A percentile compares a stretch with the other conserved stretches of the same genome.
Evolutionary conservation across 1,140 invertebrate genomes (phyloP).

Genomic region (Drosophila santomea): DNA sequence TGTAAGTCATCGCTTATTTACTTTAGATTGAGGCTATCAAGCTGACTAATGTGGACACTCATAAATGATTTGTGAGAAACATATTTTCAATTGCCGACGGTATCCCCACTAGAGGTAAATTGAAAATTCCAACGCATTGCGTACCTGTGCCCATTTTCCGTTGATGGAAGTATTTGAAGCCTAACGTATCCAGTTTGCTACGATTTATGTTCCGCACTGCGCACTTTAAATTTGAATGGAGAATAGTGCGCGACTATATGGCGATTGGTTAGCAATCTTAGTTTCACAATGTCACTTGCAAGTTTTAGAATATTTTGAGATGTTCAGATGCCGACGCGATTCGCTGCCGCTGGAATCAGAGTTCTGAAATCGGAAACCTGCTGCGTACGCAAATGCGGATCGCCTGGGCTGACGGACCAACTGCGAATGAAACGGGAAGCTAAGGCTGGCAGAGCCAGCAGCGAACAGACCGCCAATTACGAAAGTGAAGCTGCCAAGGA

Average conservation of each 20-base stretch:
- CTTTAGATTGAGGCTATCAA: not conserved
- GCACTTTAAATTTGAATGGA: slow-evolving; percentile 5
- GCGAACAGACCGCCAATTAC: slow-evolving; percentile 83
- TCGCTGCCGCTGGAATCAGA: slow-evolving; percentile 19
- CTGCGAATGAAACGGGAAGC: slow-evolving; percentile 71
- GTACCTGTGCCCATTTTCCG: slow-evolving; percentile 85
- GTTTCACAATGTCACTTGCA: not conserved
- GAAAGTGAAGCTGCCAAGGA: slow-evolving; percentile 84
- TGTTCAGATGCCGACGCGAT: slow-evolving; percentile 62
- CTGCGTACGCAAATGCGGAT: slow-evolving; percentile 41
- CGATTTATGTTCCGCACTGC: slow-evolving; percentile 33
- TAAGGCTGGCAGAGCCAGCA: slow-evolving; percentile 58
- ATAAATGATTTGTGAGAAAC: not conserved
- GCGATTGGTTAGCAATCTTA: not conserved
- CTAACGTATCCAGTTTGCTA: slow-evolving; percentile 83
- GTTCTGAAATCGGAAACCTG: not conserved
- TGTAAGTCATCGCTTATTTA: not conserved
- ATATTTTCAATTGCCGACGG: not conserved
- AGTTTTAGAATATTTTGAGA: not conserved
- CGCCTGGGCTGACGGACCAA: slow-evolving; percentile 77
- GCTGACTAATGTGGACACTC: not conserved
- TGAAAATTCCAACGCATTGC: not conserved
- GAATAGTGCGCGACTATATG: not conserved
- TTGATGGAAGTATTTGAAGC: slow-evolving; percentile 84
- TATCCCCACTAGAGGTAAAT: not conserved